Base-by-base conservation (phyloP, 2,797 vertebrate genomes). In the Falco berigora region DNA sequence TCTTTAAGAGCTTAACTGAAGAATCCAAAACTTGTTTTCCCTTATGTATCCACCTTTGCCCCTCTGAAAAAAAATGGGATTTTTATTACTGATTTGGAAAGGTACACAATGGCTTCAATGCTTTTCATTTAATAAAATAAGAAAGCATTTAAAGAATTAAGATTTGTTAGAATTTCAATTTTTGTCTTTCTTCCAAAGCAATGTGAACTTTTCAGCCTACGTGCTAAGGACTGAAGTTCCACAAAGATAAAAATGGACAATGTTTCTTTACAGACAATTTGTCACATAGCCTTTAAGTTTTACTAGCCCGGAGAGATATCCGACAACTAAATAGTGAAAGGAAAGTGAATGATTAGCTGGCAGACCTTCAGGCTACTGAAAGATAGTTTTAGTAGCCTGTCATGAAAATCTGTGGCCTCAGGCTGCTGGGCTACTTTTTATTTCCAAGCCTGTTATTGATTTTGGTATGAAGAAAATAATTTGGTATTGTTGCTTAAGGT, bases 401-500 rank as follows among this genome's bases (percentile, higher is more conserved):
- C 98, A 97, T 97, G 97, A 97, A 97, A 97, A 94, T 96, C 97
- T 96, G 96, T 95, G 97, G 97, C 98, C 98, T 94, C 94, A 94
- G 98, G 98, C 97, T 91, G 61, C 6, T n/a, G 90, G 96, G 94
- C 52, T 94, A 96, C 96, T 96, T 97, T 96, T 97, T 98, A 98
- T 98, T 98, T 97, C 96, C 96, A 97, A 97, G 98, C 90, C 96
- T 86, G 92, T 97, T 98, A 98, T 98, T 98, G 98, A 98, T 98
- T 98, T 98, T 96, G 93, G 90, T 94, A 97, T 97, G 97, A 98
- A 97, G 98, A 97, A 98, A 98, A 98, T 97, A 96, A 98, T 98
- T 97, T 96, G 97, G 98, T 98, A 96, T 97, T 97, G 97, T 98
- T 97, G 97, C 98, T 98, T 97, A 96, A 95, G 97, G 98, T 98